Conservation (phyloP, 2,888 invertebrate genomes). For the Galeruca laticollis region DNA sequence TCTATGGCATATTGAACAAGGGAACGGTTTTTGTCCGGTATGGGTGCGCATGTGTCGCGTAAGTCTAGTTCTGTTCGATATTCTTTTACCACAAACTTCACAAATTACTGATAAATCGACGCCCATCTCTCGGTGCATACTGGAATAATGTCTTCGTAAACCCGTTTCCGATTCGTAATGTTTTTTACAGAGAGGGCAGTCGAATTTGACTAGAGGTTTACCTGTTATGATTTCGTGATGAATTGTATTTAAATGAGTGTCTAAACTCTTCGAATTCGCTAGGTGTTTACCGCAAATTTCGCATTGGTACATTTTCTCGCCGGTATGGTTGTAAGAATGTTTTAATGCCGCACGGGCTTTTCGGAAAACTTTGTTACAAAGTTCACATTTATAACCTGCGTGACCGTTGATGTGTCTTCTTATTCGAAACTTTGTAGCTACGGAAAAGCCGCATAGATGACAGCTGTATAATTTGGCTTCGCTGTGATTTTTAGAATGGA, state of each 20-base stretch:
- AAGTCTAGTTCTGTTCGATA: slow-evolving; percentile 51
- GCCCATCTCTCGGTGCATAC: slow-evolving; percentile 54
- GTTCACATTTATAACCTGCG: slow-evolving; percentile 58
- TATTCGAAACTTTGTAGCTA: slow-evolving; percentile 58
- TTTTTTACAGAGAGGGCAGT: slow-evolving; percentile 68
- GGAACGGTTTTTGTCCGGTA: slow-evolving; percentile 67
- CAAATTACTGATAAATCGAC: slow-evolving; percentile 66
- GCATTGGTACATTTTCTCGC: slow-evolving; percentile 44
- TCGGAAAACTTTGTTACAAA: slow-evolving; percentile 58
- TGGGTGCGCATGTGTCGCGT: slow-evolving; percentile 68
- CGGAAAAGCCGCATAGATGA: slow-evolving; percentile 59
- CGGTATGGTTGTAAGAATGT: slow-evolving; percentile 59
- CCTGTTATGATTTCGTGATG: slow-evolving; percentile 65
- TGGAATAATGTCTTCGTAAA: slow-evolving; percentile 62
- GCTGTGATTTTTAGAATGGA: slow-evolving; percentile 58
- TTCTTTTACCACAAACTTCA: slow-evolving; percentile 52
- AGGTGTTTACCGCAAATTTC: slow-evolving; percentile 37
- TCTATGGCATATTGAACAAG: slow-evolving; percentile 61
- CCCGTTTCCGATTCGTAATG: slow-evolving; percentile 61
- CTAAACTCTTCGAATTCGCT: slow-evolving; percentile 39
- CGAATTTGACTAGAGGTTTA: slow-evolving; percentile 58
- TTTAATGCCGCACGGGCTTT: slow-evolving; percentile 57
- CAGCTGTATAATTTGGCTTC: slow-evolving; percentile 55
- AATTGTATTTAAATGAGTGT: slow-evolving; percentile 65
- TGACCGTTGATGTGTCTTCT: slow-evolving; percentile 66